Percentiles rank a stretch among this genome's conserved stretches.
phyloP scores from a whole-genome alignment of 2,113 vertebrate species.

The Mugil cephalus region DNA sequence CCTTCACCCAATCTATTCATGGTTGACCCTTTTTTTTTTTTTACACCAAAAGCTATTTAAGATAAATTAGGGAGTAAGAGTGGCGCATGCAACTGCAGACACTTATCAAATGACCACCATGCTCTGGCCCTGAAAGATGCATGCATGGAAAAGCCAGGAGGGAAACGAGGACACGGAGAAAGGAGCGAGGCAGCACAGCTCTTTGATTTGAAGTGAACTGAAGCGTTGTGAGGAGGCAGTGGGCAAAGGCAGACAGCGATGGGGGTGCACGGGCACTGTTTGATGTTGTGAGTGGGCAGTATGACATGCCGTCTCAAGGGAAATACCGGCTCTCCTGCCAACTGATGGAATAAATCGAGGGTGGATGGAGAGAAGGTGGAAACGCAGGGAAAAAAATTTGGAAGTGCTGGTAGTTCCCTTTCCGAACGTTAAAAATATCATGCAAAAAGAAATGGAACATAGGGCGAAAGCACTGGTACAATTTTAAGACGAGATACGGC shows the following conservation, averaged over 20 bases:
- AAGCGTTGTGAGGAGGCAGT: constrained; percentile 60
- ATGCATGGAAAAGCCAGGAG: constrained; percentile 18
- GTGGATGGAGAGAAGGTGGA: constrained; percentile 31
- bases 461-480: not conserved
- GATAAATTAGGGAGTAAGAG: not conserved
- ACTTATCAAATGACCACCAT: constrained; percentile 33
- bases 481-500: not conserved
- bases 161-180: constrained; percentile 38
- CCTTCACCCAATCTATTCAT: constrained; percentile 6
- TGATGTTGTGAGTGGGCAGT: constrained; percentile 73
- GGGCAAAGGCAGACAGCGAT: constrained; percentile 57
- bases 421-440: constrained; percentile 10
- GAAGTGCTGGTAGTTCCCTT: not conserved
- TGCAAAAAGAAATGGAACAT: constrained; percentile 1
- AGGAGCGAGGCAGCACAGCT: constrained; percentile 24
- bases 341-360: constrained; percentile 58
- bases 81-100: constrained; percentile 7
- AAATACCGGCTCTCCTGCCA: constrained; percentile 64
- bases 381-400: constrained; percentile 7
- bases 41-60: not conserved
- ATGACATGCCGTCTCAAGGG: constrained; percentile 66
- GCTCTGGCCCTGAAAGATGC: constrained; percentile 33
- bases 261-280: constrained; percentile 57
- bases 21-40: constrained; percentile 12
- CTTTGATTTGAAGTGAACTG: constrained; percentile 69